Conservation (phyloP, 2,888 invertebrate species). For the Carpatolechia fugitivella region DNA sequence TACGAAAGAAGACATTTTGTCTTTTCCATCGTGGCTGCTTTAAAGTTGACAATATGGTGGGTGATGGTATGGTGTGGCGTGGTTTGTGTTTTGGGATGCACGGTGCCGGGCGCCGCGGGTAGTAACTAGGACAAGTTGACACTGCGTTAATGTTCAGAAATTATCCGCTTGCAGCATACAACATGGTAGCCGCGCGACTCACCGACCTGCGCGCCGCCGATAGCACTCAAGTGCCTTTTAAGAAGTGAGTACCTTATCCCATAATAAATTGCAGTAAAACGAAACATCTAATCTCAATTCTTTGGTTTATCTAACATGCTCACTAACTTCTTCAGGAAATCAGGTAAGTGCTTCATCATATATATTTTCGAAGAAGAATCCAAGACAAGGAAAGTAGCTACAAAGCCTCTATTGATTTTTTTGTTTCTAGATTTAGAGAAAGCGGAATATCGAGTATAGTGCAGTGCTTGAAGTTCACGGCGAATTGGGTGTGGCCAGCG, state of each 20-base stretch:
- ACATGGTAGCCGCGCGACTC: slow-evolving; percentile 98
- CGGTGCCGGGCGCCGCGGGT: slow-evolving; percentile 34
- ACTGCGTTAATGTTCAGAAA: slow-evolving; percentile 80
- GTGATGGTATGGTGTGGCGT: slow-evolving; percentile 36
- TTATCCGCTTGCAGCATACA: slow-evolving; percentile 94
- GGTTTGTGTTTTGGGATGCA: slow-evolving; percentile 31
- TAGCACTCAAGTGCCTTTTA: slow-evolving; percentile 98
- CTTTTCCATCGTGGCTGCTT: slow-evolving; percentile 11
- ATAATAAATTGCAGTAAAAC: neutral
- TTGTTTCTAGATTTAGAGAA: slow-evolving; percentile 91
- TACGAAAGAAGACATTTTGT: no score
- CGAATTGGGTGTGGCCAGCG: slow-evolving; percentile 88
- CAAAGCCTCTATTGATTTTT: no score
- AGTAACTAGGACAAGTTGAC: slow-evolving; percentile 34
- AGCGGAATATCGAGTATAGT: slow-evolving; percentile 96
- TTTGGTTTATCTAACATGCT: slow-evolving; percentile 33
- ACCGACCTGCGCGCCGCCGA: slow-evolving; percentile 95
- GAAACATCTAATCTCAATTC: slow-evolving; percentile 22
- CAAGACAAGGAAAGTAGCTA: no score
- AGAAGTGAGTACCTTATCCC: slow-evolving; percentile 88
- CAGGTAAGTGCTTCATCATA: slow-evolving; percentile 54
- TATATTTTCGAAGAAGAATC: no score
- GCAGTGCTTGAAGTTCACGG: slow-evolving; percentile 78
- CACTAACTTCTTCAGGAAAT: slow-evolving; percentile 52
- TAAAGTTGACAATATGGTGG: slow-evolving; percentile 76